phyloP scores from a whole-genome alignment of 1,140 invertebrate species.

The Trichoplusia ni region DNA sequence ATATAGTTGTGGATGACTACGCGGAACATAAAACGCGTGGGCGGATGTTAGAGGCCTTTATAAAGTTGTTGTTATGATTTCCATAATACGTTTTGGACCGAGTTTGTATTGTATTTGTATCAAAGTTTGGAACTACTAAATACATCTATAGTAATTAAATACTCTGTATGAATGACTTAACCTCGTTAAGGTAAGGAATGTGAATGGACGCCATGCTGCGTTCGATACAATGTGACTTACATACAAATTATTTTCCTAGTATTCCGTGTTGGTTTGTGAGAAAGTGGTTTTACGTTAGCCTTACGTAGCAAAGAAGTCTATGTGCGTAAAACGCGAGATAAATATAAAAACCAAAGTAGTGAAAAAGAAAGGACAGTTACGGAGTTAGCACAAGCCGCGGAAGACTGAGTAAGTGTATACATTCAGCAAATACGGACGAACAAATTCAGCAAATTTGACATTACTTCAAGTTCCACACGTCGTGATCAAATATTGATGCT shows the following conservation, averaged over 20 bases:
- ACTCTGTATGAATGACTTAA: no score
- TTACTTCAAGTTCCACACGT: slow-evolving; percentile 43
- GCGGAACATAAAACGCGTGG: slow-evolving; percentile 38
- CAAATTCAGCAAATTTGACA: slow-evolving; percentile 20
- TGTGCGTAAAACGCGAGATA: no score
- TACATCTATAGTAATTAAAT: no score
- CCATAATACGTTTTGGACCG: neutral
- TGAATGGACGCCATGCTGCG: neutral
- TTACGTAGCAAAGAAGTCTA: no score
- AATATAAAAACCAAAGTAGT: no score
- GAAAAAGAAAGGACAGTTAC: no score
- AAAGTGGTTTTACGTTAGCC: no score
- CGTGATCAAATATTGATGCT: slow-evolving; percentile 51
- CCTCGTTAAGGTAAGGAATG: neutral
- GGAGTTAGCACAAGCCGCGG: no score
- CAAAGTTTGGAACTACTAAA: no score
- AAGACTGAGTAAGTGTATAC: no score
- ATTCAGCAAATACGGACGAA: neutral
- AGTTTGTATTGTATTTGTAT: no score
- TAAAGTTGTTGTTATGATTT: slow-evolving; percentile 13
- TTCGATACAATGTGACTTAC: neutral
- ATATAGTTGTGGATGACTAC: slow-evolving; percentile 13
- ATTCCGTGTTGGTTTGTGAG: neutral
- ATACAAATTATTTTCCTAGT: neutral
- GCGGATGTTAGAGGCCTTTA: slow-evolving; percentile 30